These are phyloP conservation scores for Camponotus floridanus DNA, from an alignment of 1,140 invertebrate species.

Conservation along the genomic window DNA sequence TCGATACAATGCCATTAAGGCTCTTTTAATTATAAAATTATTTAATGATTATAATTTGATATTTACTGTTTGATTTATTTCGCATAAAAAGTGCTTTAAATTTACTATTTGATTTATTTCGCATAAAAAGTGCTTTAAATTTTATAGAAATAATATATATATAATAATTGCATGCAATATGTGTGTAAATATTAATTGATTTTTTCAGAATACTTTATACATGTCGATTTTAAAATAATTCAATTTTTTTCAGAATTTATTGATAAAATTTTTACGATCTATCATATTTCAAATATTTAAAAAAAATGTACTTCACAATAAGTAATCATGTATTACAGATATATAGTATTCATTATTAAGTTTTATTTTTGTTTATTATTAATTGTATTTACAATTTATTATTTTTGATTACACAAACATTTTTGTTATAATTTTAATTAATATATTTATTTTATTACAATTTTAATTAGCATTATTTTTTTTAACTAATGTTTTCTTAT, in stretches of 20 bases:
- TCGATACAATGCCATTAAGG: not conserved
- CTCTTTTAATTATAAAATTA: slow-evolving; percentile 26
- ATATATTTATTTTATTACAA: slow-evolving; percentile 21
- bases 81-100: not conserved
- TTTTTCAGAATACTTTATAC: slow-evolving; percentile 7
- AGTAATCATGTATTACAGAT: not conserved
- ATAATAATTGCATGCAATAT: slow-evolving; percentile 7
- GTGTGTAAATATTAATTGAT: not conserved
- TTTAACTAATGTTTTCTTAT: slow-evolving; percentile 32
- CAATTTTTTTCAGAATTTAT: not conserved
- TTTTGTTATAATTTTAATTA: slow-evolving; percentile 26
- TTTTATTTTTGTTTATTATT: not conserved
- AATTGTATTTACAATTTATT: slow-evolving; percentile 2
- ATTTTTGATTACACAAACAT: not conserved
- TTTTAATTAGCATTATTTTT: slow-evolving; percentile 20
- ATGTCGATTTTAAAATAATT: not conserved
- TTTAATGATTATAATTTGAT: not conserved
- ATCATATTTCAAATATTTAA: not conserved
- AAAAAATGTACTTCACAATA: not conserved
- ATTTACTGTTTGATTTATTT: not conserved
- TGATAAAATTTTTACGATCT: slow-evolving; percentile 20
- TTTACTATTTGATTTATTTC: slow-evolving; percentile 8
- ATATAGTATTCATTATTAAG: not conserved
- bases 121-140: not conserved
- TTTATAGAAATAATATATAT: not conserved